Conservation (phyloP, 2,797 vertebrate species). For the Danio kyathit region DNA sequence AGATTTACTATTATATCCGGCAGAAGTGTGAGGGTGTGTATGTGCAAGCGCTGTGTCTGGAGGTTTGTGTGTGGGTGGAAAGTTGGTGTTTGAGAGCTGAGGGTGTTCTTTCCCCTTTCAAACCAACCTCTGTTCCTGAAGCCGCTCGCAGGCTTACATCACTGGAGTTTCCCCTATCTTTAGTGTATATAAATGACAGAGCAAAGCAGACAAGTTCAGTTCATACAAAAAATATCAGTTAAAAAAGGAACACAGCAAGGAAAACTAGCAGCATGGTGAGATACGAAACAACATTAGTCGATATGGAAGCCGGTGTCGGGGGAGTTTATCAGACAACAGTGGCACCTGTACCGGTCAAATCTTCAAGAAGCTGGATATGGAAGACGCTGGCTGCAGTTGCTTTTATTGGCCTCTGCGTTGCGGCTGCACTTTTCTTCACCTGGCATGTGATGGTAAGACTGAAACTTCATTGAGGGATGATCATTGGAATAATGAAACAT, state of each 20-base stretch:
- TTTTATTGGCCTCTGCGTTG: conserved; percentile 58
- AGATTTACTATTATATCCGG: neutral
- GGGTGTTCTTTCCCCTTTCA: conserved; percentile 67
- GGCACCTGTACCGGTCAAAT: conserved; percentile 66
- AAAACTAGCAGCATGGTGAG: conserved; percentile 38
- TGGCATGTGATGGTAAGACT: conserved; percentile 56
- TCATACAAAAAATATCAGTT: conserved; percentile 7
- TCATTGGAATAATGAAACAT: neutral
- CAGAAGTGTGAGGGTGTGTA: conserved; percentile 14
- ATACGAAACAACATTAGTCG: conserved; percentile 52
- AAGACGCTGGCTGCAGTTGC: conserved; percentile 58
- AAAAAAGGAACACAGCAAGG: conserved; percentile 1
- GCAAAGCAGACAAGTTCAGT: neutral
- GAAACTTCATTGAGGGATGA: conserved; percentile 56
- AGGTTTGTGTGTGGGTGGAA: conserved; percentile 40
- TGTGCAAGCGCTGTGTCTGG: conserved; percentile 37
- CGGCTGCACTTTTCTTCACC: conserved; percentile 60
- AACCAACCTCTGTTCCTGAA: conserved; percentile 57
- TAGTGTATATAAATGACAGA: conserved; percentile 69
- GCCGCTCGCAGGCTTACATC: conserved; percentile 77
- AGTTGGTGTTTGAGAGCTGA: conserved; percentile 34
- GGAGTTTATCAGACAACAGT: conserved; percentile 65
- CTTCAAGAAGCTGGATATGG: conserved; percentile 62
- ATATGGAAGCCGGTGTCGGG: conserved; percentile 65
- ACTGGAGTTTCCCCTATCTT: conserved; percentile 78